Conservation (phyloP, 2,113 vertebrate genomes). For the Clarias magur region DNA sequence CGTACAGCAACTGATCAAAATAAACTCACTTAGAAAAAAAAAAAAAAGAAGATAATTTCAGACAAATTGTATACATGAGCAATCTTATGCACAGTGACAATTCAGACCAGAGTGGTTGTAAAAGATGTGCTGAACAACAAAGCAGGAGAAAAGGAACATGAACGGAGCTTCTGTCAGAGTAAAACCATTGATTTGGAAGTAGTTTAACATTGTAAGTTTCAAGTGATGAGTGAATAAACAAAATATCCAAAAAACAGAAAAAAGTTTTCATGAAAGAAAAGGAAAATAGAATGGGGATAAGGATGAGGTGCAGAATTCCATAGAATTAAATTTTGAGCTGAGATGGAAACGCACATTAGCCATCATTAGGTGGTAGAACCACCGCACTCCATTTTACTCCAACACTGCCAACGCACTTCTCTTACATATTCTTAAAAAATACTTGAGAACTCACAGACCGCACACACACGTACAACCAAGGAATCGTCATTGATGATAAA, state of each 20-base stretch:
- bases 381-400: conserved; percentile 58
- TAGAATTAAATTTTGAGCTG: conserved; percentile 58
- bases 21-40: not conserved
- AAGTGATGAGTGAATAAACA: conserved; percentile 29
- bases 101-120: conserved; percentile 58
- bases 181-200: conserved; percentile 4
- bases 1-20: not conserved
- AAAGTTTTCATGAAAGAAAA: conserved; percentile 45
- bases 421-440: conserved; percentile 49
- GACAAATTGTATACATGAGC: conserved; percentile 61
- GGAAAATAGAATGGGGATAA: not conserved
- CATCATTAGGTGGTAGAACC: conserved; percentile 54
- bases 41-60: conserved; percentile 52
- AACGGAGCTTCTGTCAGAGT: conserved; percentile 1
- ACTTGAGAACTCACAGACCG: conserved; percentile 46
- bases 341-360: conserved; percentile 53
- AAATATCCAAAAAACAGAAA: conserved; percentile 32
- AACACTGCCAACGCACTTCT: conserved; percentile 47
- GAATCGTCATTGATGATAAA: conserved; percentile 13
- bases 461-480: conserved; percentile 39
- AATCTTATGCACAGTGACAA: conserved; percentile 54
- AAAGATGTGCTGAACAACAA: conserved; percentile 71
- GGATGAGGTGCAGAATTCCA: conserved; percentile 76
- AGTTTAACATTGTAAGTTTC: conserved; percentile 6
- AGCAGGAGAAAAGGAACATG: conserved; percentile 61